Base-by-base conservation (phyloP, 2,113 vertebrate species). In the Rhadina sibilatrix region DNA sequence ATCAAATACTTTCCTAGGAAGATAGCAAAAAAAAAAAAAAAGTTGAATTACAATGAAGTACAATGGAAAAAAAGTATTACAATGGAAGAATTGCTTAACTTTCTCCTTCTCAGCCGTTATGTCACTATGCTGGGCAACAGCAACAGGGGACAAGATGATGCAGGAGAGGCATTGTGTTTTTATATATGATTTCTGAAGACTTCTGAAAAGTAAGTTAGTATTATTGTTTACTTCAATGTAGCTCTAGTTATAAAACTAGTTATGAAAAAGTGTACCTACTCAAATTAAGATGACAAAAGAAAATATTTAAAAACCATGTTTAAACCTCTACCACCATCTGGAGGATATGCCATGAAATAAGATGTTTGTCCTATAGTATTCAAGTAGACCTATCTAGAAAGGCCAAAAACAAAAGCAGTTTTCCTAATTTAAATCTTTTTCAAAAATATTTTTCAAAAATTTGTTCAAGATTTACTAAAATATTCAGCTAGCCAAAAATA, bases 241-340 rank as follows among this genome's bases (percentile, higher is more conserved):
- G 25, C 25, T 90, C 52, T 53, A 78, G 16, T 60, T 64, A 53
- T 2, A 46, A 49, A 81, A 71, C 25, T 33, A 70, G 6, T 59
- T 63, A 60, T 3, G 31, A 42, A 81, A 82, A 31, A 15, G 3
- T 31, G 2, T 17, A 83, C 33, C 11, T 47, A 24, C 8, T 69
- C 61, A 75, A 81, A 87, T 63, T 47, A 81, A 37, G 33, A 94
- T 12, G 28, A 63, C 3, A 47, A 40, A 42, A 80, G 19, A 76
- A 38, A 64, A 38, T 6, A 23, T 78, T 89, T 37, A 9, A 65
- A 49, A 83, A 12, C 7, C 13, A 61, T 64, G 47, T 63, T 85
- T 81, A 97, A 92, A 68, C 76, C 89, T 97, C 95, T 97, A 96
- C 83, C 75, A 95, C 96, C 96, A 96, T 91, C 96, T 97, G 97